Conservation (phyloP, 2,797 vertebrate genomes). For the Onychomys arenicola region DNA sequence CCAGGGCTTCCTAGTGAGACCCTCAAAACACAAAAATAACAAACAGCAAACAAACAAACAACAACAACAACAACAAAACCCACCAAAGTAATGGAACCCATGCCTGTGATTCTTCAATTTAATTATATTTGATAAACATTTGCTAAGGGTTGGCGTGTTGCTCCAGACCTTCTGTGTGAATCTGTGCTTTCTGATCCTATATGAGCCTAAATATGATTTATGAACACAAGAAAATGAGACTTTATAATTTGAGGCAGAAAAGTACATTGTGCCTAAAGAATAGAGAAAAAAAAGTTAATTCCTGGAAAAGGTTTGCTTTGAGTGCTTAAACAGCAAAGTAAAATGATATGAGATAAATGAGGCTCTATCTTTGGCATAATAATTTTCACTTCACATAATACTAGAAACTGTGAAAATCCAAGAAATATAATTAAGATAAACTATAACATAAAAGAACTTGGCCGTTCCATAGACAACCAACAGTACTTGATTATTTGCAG, state of each 20-base stretch:
- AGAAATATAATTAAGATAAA: constrained; percentile 60
- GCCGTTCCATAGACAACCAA: constrained; percentile 12
- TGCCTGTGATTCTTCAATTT: background rate
- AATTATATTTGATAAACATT: constrained; percentile 9
- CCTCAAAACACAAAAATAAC: background rate
- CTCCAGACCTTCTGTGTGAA: constrained; percentile 19
- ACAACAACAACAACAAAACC: background rate
- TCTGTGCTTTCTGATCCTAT: constrained; percentile 40
- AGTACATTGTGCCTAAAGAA: constrained; percentile 12
- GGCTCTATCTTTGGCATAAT: constrained; percentile 41
- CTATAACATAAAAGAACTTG: constrained; percentile 40
- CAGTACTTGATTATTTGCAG: constrained; percentile 53
- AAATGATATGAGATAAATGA: constrained; percentile 56
- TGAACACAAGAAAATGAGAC: constrained; percentile 36
- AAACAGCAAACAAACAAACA: background rate
- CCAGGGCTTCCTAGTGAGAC: background rate
- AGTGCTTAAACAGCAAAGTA: constrained; percentile 35
- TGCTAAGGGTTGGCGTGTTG: background rate
- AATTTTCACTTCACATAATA: constrained; percentile 47
- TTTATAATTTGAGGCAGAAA: constrained; percentile 55
- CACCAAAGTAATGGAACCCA: background rate
- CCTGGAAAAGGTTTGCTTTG: constrained; percentile 20
- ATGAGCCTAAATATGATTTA: constrained; percentile 38
- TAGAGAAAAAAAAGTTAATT: constrained; percentile 64
- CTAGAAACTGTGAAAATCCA: constrained; percentile 46